Conservation (phyloP, 2,113 vertebrate species). For the Perccottus glenii region DNA sequence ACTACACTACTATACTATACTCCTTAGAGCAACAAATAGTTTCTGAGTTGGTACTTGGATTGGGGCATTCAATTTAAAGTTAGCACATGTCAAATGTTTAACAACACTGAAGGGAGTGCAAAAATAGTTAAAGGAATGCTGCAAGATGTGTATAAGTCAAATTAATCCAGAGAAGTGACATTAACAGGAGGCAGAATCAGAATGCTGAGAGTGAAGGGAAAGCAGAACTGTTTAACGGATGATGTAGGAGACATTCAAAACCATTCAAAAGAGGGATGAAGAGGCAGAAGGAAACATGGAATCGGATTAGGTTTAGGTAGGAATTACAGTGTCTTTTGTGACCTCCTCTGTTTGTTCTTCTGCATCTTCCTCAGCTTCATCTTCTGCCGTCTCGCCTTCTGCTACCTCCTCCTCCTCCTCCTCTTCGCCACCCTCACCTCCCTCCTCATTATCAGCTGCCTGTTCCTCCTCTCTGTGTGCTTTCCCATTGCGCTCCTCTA, state of each 20-base stretch:
- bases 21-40: too few relatives aligned
- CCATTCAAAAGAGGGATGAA: slow-evolving; percentile 22
- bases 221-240: slow-evolving; percentile 35
- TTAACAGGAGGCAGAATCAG: slow-evolving; percentile 39
- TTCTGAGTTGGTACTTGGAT: too few relatives aligned
- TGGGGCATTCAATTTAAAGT: too few relatives aligned
- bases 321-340: slow-evolving; percentile 73
- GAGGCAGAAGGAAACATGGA: slow-evolving; percentile 17
- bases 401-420: slow-evolving; percentile 38
- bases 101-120: slow-evolving; percentile 5
- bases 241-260: slow-evolving; percentile 13
- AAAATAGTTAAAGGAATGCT: slow-evolving; percentile 10
- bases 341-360: slow-evolving; percentile 55
- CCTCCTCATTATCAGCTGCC: slow-evolving; percentile 23
- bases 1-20: too few relatives aligned
- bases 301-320: slow-evolving; percentile 27
- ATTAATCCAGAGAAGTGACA: slow-evolving; percentile 1
- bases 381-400: slow-evolving; percentile 25
- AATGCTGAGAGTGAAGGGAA: slow-evolving; percentile 19
- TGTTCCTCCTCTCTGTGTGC: slow-evolving; percentile 48
- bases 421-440: slow-evolving; percentile 20
- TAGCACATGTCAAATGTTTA: slow-evolving; percentile 22
- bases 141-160: slow-evolving; percentile 27
- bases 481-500: slow-evolving; percentile 66
- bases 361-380: slow-evolving; percentile 40